phyloP scores from a whole-genome alignment of 2,888 invertebrate species.

The Tolmerus cingulatus region DNA sequence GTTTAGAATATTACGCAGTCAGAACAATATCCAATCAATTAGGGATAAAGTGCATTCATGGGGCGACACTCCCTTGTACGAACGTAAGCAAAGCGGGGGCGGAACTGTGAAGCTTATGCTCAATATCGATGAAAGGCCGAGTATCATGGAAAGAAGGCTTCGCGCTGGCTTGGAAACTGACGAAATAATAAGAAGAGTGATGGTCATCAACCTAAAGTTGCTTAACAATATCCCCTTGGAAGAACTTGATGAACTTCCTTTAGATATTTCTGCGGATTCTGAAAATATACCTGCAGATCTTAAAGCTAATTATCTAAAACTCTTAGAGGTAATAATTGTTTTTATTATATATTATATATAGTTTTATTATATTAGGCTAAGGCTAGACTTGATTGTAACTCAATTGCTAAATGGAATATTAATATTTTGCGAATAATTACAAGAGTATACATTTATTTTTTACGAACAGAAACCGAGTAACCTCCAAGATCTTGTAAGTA shows the following conservation, averaged over 20 bases:
- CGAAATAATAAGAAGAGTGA: slow-evolving; percentile 67
- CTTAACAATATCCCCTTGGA: slow-evolving; percentile 68
- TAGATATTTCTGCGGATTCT: neutral
- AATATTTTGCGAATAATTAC: neutral
- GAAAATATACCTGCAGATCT: neutral
- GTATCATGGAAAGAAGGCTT: slow-evolving; percentile 55
- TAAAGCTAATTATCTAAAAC: neutral
- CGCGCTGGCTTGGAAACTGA: slow-evolving; percentile 65
- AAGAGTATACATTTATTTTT: neutral
- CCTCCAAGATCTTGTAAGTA: neutral
- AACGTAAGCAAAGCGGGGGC: slow-evolving; percentile 70
- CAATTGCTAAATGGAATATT: neutral
- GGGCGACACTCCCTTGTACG: slow-evolving; percentile 78
- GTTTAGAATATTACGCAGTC: slow-evolving; percentile 72
- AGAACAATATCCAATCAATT: slow-evolving; percentile 71
- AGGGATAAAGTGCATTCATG: slow-evolving; percentile 71
- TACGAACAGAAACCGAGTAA: slow-evolving; percentile 46
- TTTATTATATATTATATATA: neutral
- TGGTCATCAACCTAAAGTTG: slow-evolving; percentile 73
- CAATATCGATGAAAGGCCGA: slow-evolving; percentile 61
- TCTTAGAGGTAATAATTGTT: neutral
- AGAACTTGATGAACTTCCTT: slow-evolving; percentile 13
- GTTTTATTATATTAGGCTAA: neutral
- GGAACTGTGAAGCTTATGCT: slow-evolving; percentile 67
- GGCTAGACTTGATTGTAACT: neutral